Conservation (phyloP, 1,140 invertebrate genomes). For the Apis florea region DNA sequence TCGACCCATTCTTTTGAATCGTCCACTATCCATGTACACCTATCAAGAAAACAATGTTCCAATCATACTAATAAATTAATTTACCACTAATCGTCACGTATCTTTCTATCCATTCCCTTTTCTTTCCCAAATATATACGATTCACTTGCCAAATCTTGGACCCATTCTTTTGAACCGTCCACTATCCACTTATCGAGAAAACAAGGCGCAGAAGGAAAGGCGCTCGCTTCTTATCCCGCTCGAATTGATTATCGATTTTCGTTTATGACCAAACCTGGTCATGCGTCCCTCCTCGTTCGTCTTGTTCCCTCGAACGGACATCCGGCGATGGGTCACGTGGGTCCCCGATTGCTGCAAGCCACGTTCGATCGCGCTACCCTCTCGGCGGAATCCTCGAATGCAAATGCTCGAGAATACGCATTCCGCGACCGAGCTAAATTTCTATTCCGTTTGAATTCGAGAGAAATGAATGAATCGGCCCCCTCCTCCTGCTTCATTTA, state of each 20-base stretch:
- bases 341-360: neutral
- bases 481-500: too few species aligned
- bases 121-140: too few species aligned
- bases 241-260: constrained; percentile 38
- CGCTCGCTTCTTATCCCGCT: neutral
- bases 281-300: constrained; percentile 8
- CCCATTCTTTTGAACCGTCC: neutral
- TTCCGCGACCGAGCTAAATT: neutral
- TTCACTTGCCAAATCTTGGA: neutral
- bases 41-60: too few species aligned
- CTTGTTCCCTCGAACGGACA: constrained; percentile 14
- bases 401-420: neutral
- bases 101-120: too few species aligned
- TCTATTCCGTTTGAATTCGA: too few species aligned
- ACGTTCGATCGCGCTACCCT: constrained; percentile 18
- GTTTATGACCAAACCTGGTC: constrained; percentile 26
- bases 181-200: neutral
- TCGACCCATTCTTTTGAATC: too few species aligned
- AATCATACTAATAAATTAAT: too few species aligned
- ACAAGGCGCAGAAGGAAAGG: neutral
- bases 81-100: too few species aligned
- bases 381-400: neutral
- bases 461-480: too few species aligned
- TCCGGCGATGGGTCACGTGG: constrained; percentile 20
- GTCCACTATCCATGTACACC: too few species aligned